Percentiles rank a stretch among this genome's conserved stretches.
Conservation (phyloP, 2,888 invertebrate genomes). For the Arge pagana region DNA sequence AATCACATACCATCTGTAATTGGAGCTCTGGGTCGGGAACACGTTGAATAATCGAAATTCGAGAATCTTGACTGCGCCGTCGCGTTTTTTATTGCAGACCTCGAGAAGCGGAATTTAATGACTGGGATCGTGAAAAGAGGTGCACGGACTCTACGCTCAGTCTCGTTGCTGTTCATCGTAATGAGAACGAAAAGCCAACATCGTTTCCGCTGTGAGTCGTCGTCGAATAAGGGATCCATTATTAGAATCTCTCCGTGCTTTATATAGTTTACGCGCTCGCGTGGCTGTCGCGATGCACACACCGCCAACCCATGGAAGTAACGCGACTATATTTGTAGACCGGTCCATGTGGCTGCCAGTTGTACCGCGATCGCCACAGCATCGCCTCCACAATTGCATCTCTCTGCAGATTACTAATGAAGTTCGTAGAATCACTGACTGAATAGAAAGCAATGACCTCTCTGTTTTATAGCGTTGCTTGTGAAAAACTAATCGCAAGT, state of each 20-base stretch:
- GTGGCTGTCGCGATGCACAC: not conserved
- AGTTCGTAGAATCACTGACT: too few species aligned
- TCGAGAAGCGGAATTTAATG: too few species aligned
- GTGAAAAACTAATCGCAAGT: too few species aligned
- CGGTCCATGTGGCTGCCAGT: conserved; percentile 51
- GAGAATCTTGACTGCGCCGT: not conserved
- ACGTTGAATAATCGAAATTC: not conserved
- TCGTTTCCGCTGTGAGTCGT: conserved; percentile 15
- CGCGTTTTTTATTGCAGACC: not conserved
- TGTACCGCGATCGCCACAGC: conserved; percentile 38
- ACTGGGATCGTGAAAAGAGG: too few species aligned
- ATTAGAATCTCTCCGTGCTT: conserved; percentile 45
- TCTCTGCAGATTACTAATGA: too few species aligned
- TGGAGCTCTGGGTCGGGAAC: too few species aligned
- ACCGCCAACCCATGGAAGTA: conserved; percentile 22
- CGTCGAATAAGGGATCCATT: conserved; percentile 49
- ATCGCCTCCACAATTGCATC: too few species aligned
- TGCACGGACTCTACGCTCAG: conserved; percentile 1
- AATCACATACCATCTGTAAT: too few species aligned
- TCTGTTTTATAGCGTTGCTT: too few species aligned
- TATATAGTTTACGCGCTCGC: not conserved
- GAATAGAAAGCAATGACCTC: too few species aligned
- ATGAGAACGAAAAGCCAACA: conserved; percentile 5
- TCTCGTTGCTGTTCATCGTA: conserved; percentile 1
- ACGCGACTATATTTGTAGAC: conserved; percentile 18